Base-by-base conservation (phyloP, 2,113 vertebrate genomes). In the Gallinago media region DNA sequence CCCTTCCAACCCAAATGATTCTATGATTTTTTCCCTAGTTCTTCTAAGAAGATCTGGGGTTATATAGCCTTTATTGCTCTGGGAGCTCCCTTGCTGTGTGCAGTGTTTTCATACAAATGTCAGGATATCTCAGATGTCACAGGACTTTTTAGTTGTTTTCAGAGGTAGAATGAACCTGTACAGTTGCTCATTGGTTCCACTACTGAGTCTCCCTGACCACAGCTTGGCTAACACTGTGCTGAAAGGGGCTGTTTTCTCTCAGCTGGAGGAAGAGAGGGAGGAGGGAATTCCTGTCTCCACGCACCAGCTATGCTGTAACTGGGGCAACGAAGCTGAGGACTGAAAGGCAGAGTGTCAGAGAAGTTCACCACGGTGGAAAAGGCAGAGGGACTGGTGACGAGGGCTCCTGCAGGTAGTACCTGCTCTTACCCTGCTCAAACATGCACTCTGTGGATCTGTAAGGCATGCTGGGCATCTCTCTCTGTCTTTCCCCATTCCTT, bases 251-350 rank as follows among this genome's bases (percentile, higher is more conserved):
- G 46, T 62, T 80, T 56, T 47, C 66, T 91, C 31, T 29, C 56
- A 4, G 20, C 56, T 72, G 3, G 20, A 49, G 50, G 49, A 73
- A 50, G 49, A 56, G 63, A 49, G 36, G 62, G 77, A 87, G 93
- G 52, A 63, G 89, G 85, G 58, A 94, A 68, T 95, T 95, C 46
- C 77, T 50, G 95, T 95, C 81, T 91, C 96, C 82, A 92, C 67
- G 96, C 93, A 75, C 84, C 89, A 75, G 75, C 59, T 74, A 85
- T 80, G 85, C 96, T 84, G 96, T 97, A 85, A 46, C 96, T 89
- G 82, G 32, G 84, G 75, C 70, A 92, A 95, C 96, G 1, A 63
- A 79, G 62, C 80, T 44, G 55, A 68, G 92, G 65, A 42, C 71
- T 77, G 76, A 62, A 84, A 80, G 61, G 26, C 88, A 55, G 70